Evolutionary conservation across 2,113 vertebrate species (phyloP).

Genomic region (mouse (Mus musculus)): DNA sequence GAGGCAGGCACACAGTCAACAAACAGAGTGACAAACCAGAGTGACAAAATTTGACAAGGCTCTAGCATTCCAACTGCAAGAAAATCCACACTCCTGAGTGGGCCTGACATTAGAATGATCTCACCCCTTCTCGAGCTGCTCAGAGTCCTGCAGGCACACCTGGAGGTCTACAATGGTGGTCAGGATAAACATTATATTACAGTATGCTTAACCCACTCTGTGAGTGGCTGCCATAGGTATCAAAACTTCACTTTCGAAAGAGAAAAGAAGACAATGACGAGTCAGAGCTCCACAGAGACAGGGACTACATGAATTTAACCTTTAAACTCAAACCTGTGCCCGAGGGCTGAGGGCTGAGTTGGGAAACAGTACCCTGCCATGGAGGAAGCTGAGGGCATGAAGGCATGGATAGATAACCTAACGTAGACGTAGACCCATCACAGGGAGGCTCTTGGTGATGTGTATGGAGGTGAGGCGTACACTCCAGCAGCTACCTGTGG

Average conservation of each 20-base stretch:
- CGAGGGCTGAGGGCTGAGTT: background rate
- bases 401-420: background rate
- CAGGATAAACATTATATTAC: background rate
- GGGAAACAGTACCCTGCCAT: background rate
- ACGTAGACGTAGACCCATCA: accelerated
- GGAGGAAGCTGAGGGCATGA: background rate
- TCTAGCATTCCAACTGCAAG: background rate
- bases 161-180: background rate
- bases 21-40: background rate
- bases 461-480: background rate
- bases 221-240: background rate
- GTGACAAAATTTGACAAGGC: background rate
- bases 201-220: background rate
- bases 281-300: background rate
- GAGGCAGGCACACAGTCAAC: too few relatives aligned
- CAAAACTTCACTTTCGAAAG: conserved; percentile 50
- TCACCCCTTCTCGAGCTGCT: background rate
- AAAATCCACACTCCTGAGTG: background rate
- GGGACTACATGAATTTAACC: background rate
- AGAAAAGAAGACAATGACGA: background rate
- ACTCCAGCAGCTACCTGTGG: background rate
- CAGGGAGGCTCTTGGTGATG: background rate
- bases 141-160: background rate
- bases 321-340: background rate
- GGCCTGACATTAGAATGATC: background rate